Evolutionary conservation across 2,113 vertebrate species (phyloP), one percentile per base, ranked within the genome.

Genomic region (Aphelocoma coerulescens): DNA sequence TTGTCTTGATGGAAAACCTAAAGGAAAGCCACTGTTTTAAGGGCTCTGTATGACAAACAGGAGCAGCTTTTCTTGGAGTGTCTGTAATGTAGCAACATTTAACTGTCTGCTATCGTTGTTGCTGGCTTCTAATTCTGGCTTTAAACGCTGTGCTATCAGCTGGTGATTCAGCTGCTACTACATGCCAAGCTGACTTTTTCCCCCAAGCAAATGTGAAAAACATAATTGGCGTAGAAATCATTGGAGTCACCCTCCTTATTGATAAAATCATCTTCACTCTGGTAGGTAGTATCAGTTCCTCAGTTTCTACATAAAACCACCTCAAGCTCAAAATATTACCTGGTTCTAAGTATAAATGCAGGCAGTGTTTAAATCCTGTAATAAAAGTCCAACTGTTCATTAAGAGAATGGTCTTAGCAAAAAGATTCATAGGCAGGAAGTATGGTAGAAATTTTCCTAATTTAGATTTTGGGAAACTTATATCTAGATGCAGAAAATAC

Each of bases 91-190:
- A 90, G 68, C 91, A 93, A 71, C 43, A 58, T 81, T 69, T 81
- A 20, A 55, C 67, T 88, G 43, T 69, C 83, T 86, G 68, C 93
- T 86, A 71, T 26, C 87, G 72, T 75, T 91, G 71, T 85, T 21
- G 3, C 39, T 74, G 79, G 55, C 41, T 93, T 92, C 95, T 86
- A 92, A 96, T 93, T 92, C 79, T 91, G 88, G 92, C 76, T 92
- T 91, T 80, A 80, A 92, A 88, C 43, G 88, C 79, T 88, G 51
- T 52, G 91, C 79, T 93, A 46, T 93, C 86, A 93, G 80, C 85
- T 93, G 86, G 76, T 94, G 96, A 92, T 88, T 95, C 92, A 96
- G 92, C 86, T 92, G 95, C 79, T 93, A 94, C 92, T 92, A 95
- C 79, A 51, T 71, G 79, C 92, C 76, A 92, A 85, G 63, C 46